Conservation (phyloP, 1,140 invertebrate species). For the Drosophila melanogaster region Release_6_plus_ISO1_MT NC_004354.4:635001-635500, state of each 20-base stretch:
- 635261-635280: slow-evolving; percentile 67
- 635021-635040: slow-evolving; percentile 67
- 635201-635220: slow-evolving; percentile 18
- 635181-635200: slow-evolving; percentile 50
- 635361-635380: not conserved
- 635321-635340: not conserved
- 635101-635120: slow-evolving; percentile 61
- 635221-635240: slow-evolving; percentile 65
- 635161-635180: slow-evolving; percentile 57
- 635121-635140: slow-evolving; percentile 69
- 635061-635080: slow-evolving; percentile 54
- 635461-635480: slow-evolving; percentile 19
- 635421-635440: slow-evolving; percentile 66
- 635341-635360: too few relatives aligned
- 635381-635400: slow-evolving; percentile 48
- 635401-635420: slow-evolving; percentile 66
- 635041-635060: slow-evolving; percentile 67
- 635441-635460: slow-evolving; percentile 44
- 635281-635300: slow-evolving; percentile 53
- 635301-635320: not conserved
- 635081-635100: slow-evolving; percentile 67
- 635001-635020: slow-evolving; percentile 73
- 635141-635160: slow-evolving; percentile 48
- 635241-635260: slow-evolving; percentile 50
- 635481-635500: slow-evolving; percentile 45